Percentiles rank a stretch among this genome's conserved stretches.
These are phyloP conservation scores for Nicator chloris DNA, from an alignment of 2,113 vertebrate genomes.

Conservation along the genomic window DNA sequence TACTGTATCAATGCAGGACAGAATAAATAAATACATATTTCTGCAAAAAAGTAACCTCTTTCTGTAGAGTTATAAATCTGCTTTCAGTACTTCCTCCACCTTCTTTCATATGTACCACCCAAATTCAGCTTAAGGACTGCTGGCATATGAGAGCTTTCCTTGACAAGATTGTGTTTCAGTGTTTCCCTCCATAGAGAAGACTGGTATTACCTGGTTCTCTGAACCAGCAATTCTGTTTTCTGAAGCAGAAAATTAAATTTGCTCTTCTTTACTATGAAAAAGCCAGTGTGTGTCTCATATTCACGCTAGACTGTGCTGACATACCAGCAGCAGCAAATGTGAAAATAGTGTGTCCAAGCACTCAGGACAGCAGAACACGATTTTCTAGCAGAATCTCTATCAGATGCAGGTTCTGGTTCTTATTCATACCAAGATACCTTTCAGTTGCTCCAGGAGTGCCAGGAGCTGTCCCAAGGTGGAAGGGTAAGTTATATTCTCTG, in stretches of 20 bases:
- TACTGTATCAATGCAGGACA: background rate
- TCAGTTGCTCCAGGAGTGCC: background rate
- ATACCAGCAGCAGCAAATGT: background rate
- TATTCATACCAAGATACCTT: background rate
- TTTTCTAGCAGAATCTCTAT: background rate
- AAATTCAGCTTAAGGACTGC: background rate
- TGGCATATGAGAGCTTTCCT: background rate
- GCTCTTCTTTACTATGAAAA: background rate
- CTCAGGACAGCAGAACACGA: background rate
- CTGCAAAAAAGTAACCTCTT: background rate
- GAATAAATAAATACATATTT: background rate
- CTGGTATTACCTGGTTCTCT: conserved; percentile 20
- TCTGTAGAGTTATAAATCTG: background rate
- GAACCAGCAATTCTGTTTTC: conserved; percentile 30
- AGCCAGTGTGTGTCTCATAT: background rate
- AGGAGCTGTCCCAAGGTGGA: background rate
- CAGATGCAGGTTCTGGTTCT: background rate
- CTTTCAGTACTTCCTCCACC: background rate
- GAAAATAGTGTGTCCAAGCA: background rate
- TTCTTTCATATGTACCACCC: background rate
- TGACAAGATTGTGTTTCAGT: background rate
- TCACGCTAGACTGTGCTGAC: background rate
- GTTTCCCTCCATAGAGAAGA: background rate
- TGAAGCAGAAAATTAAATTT: conserved; percentile 61
- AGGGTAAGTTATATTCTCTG: background rate